Conservation (phyloP, 2,888 invertebrate genomes). For the Acanthoscelides obtectus region DNA sequence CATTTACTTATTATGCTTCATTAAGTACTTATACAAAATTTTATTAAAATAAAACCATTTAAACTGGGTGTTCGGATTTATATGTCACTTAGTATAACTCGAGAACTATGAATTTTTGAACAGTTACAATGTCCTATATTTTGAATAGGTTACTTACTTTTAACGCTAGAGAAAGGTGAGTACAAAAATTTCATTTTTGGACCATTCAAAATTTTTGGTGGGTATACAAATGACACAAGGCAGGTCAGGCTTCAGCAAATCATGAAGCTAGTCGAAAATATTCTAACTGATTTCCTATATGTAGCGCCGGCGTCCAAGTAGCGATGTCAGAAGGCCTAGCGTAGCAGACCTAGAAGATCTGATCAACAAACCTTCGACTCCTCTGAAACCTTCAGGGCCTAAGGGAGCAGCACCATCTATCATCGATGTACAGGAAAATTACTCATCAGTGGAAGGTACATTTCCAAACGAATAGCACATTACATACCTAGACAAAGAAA, state of each 20-base stretch:
- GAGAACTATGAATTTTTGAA: too few relatives aligned
- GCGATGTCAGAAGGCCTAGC: constrained; percentile 86
- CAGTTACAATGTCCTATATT: too few relatives aligned
- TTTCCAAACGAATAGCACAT: not conserved
- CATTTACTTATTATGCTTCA: too few relatives aligned
- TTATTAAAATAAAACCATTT: too few relatives aligned
- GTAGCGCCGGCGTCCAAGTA: constrained; percentile 80
- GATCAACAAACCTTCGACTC: constrained; percentile 87
- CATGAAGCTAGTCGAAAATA: not conserved
- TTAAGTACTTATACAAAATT: too few relatives aligned
- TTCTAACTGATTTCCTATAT: constrained; percentile 15
- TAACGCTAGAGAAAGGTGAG: too few relatives aligned
- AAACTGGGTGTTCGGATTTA: too few relatives aligned
- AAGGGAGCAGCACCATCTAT: constrained; percentile 79
- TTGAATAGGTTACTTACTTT: too few relatives aligned
- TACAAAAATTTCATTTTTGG: too few relatives aligned
- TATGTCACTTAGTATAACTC: too few relatives aligned
- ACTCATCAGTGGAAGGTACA: constrained; percentile 92
- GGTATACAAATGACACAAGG: not conserved
- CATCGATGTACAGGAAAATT: constrained; percentile 90
- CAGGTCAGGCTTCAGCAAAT: not conserved
- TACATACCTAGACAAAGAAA: not conserved
- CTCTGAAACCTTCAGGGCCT: constrained; percentile 73
- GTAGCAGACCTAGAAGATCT: constrained; percentile 86
- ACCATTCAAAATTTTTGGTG: not conserved